phyloP scores from a whole-genome alignment of 1,140 invertebrate genomes.

The Diabrotica virgifera region DNA sequence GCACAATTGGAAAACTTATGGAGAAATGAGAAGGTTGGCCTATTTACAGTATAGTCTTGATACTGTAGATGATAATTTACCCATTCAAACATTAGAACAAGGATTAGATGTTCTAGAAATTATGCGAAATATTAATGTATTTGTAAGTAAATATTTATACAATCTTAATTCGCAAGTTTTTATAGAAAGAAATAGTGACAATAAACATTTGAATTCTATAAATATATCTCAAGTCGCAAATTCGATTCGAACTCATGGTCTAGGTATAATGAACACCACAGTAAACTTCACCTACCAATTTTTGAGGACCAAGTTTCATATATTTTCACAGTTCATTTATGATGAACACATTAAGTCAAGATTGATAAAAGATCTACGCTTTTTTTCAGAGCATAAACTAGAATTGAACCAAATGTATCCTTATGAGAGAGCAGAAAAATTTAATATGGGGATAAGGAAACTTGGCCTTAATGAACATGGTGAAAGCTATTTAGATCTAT shows the following conservation, averaged over 20 bases:
- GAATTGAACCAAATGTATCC: constrained; percentile 63
- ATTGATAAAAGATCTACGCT: constrained; percentile 85
- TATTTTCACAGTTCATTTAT: constrained; percentile 96
- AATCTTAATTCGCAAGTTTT: constrained; percentile 98
- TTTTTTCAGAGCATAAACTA: constrained; percentile 60
- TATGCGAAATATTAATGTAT: constrained; percentile 94
- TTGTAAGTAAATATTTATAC: constrained; percentile 92
- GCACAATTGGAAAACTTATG: constrained; percentile 97
- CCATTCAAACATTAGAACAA: constrained; percentile 95
- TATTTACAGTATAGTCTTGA: constrained; percentile 78
- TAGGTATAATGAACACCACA: constrained; percentile 96
- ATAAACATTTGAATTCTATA: constrained; percentile 95
- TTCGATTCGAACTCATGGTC: constrained; percentile 96
- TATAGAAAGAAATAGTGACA: constrained; percentile 86
- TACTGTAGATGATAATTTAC: constrained; percentile 87
- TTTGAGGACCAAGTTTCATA: constrained; percentile 88
- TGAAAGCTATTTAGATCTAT: constrained; percentile 87
- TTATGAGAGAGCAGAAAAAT: constrained; percentile 92
- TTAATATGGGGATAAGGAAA: constrained; percentile 89
- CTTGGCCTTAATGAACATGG: constrained; percentile 82
- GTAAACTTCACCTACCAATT: constrained; percentile 98
- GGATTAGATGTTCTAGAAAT: constrained; percentile 98
- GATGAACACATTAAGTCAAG: constrained; percentile 98
- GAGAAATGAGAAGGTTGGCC: constrained; percentile 93
- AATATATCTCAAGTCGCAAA: constrained; percentile 95